Percentiles rank a stretch among this genome's conserved stretches.
Evolutionary conservation across 2,113 vertebrate genomes (phyloP).

Genomic region (Anthoscopus minutus): DNA sequence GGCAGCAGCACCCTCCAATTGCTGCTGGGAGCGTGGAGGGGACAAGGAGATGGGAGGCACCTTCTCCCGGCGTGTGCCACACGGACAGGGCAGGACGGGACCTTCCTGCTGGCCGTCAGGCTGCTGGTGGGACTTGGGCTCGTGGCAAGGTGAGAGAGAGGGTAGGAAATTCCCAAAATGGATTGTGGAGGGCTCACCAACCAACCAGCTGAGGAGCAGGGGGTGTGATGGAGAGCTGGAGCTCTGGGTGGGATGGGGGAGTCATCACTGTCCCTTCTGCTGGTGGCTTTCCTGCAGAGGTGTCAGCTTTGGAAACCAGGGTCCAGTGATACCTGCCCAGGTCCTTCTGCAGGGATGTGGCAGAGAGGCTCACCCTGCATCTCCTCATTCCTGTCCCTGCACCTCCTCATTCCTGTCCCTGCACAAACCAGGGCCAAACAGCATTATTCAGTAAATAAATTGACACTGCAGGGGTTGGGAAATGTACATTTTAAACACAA

Average conservation of each 20-base stretch:
- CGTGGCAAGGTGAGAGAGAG: rapidly evolving
- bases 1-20: rapidly evolving
- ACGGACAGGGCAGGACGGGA: background rate
- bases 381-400: background rate
- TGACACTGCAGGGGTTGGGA: background rate
- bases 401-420: background rate
- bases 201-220: rapidly evolving
- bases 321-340: background rate
- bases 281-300: background rate
- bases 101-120: background rate
- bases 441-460: background rate
- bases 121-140: background rate
- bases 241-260: rapidly evolving
- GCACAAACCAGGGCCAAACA: background rate
- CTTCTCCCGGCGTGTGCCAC: rapidly evolving
- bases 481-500: rapidly evolving
- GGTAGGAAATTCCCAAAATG: background rate
- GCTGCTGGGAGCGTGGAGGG: rapidly evolving
- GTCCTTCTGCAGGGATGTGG: background rate
- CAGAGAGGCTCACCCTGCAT: background rate
- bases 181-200: background rate
- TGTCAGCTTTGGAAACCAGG: rapidly evolving
- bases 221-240: background rate
- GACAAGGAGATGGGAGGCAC: background rate
- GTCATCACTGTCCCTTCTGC: background rate